Conservation (phyloP, 2,113 vertebrate species). For the Motacilla alba region DNA sequence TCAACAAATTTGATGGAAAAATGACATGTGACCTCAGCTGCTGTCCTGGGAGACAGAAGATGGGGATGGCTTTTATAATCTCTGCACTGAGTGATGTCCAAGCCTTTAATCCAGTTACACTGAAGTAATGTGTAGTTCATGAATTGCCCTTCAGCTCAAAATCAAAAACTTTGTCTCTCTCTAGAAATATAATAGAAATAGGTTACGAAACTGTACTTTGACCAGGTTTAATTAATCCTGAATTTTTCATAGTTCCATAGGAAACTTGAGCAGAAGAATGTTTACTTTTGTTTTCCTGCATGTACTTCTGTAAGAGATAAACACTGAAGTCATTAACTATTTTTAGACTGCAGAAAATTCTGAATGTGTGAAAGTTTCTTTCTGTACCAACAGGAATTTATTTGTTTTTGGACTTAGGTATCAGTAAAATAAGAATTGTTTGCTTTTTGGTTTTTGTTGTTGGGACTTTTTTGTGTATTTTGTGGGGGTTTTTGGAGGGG, state of each 20-base stretch:
- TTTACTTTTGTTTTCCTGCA: background rate
- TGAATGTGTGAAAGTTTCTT: background rate
- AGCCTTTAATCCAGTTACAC: background rate
- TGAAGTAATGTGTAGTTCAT: background rate
- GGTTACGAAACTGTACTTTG: background rate
- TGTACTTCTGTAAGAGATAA: background rate
- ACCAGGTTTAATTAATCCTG: background rate
- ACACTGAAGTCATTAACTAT: background rate
- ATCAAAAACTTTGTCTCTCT: background rate
- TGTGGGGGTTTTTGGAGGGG: fast-evolving
- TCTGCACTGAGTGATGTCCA: background rate
- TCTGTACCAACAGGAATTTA: background rate
- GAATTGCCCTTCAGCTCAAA: background rate
- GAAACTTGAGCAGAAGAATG: background rate
- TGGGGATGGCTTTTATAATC: background rate
- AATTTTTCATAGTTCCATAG: background rate
- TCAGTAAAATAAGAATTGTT: background rate
- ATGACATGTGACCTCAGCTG: background rate
- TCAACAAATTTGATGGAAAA: background rate
- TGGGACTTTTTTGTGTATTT: background rate
- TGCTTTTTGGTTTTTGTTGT: background rate
- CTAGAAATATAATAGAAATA: background rate
- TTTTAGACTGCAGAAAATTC: background rate
- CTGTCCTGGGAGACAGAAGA: background rate
- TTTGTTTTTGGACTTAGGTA: background rate